A percentile compares a stretch with the other conserved stretches of the same genome.
Conservation (phyloP, 1,140 invertebrate genomes). For the Drosophila ficusphila region DNA sequence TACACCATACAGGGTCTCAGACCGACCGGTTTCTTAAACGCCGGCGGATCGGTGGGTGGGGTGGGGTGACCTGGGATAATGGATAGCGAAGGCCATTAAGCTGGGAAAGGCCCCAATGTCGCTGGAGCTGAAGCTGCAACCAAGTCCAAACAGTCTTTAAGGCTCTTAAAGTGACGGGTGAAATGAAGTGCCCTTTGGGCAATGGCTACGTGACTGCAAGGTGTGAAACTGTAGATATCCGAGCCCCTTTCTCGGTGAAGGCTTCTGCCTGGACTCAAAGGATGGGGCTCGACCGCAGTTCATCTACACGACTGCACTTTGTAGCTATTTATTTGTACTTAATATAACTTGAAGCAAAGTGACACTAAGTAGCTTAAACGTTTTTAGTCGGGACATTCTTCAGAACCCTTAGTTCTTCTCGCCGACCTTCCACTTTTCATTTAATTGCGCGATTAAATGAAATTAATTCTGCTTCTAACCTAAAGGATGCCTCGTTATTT, state of each 20-base stretch:
- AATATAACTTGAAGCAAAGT: constrained; percentile 51
- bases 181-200: constrained; percentile 34
- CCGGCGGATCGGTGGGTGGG: constrained; percentile 1
- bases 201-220: constrained; percentile 34
- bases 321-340: constrained; percentile 74
- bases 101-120: constrained; percentile 13
- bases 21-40: constrained; percentile 29
- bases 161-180: constrained; percentile 30
- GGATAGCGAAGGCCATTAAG: constrained; percentile 52
- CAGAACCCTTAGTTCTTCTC: not conserved
- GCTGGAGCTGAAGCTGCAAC: constrained; percentile 4
- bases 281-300: constrained; percentile 21
- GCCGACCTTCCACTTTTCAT: constrained; percentile 55
- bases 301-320: constrained; percentile 51
- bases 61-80: constrained; percentile 43
- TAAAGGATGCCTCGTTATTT: constrained; percentile 46
- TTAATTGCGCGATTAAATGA: constrained; percentile 78
- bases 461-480: constrained; percentile 69
- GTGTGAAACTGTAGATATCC: constrained; percentile 29
- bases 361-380: constrained; percentile 75
- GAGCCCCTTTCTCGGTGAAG: not conserved
- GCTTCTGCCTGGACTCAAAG: not conserved
- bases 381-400: constrained; percentile 41
- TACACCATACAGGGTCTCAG: constrained; percentile 38
- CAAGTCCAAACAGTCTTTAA: constrained; percentile 42